These are phyloP conservation scores for Horisme vitalbata DNA, from an alignment of 2,888 invertebrate species.

Conservation along the genomic window DNA sequence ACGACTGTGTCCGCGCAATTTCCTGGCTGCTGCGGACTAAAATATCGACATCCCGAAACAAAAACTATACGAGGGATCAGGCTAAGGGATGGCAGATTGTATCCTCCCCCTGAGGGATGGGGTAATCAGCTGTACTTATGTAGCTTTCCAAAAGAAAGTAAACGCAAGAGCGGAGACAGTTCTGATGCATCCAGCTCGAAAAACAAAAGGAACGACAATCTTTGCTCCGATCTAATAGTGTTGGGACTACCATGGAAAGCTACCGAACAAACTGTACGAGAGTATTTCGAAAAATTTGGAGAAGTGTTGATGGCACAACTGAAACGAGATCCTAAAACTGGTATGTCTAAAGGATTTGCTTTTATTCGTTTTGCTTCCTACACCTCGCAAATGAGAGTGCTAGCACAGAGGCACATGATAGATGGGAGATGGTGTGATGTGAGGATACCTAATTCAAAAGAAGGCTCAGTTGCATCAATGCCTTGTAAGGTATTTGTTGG, in stretches of 20 bases:
- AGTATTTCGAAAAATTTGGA: constrained; percentile 98
- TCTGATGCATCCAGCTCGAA: constrained; percentile 93
- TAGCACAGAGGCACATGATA: constrained; percentile 97
- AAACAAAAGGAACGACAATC: constrained; percentile 96
- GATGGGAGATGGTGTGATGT: constrained; percentile 99
- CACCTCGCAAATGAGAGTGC: constrained; percentile 96
- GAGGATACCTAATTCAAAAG: constrained; percentile 97
- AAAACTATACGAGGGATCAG: constrained; percentile 95
- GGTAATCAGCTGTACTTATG: constrained; percentile 89
- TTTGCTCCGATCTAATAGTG: constrained; percentile 99
- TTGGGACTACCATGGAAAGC: constrained; percentile 99
- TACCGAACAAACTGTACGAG: constrained; percentile 96
- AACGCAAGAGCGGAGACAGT: constrained; percentile 96
- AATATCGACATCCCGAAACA: constrained; percentile 97
- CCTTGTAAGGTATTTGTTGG: constrained; percentile 94
- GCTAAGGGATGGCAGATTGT: constrained; percentile 94
- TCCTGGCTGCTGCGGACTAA: constrained; percentile 97
- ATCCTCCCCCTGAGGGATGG: constrained; percentile 96
- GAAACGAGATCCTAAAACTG: constrained; percentile 94
- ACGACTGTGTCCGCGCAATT: constrained; percentile 98
- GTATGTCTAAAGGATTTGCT: constrained; percentile 99
- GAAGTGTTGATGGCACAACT: constrained; percentile 99
- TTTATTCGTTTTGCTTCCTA: constrained; percentile 98
- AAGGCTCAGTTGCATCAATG: constrained; percentile 87
- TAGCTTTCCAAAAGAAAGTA: constrained; percentile 95